Percentiles rank a stretch among this genome's conserved stretches.
Evolutionary conservation across 2,888 invertebrate species (phyloP).

Genomic region (Smittia aterrima): DNA sequence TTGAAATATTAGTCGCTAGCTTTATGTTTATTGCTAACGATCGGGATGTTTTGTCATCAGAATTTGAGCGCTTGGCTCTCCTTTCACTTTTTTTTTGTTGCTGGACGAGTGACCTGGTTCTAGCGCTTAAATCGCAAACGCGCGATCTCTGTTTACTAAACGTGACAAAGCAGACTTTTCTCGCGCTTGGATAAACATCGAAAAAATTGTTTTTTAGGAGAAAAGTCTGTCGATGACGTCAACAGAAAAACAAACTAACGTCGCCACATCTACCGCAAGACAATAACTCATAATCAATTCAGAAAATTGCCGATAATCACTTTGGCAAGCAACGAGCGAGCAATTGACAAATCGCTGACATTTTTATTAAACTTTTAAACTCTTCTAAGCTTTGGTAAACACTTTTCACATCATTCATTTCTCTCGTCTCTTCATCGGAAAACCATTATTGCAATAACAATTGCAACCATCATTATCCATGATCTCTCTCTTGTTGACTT

Average conservation of each 20-base stretch:
- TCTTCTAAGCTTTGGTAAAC: conserved; percentile 7
- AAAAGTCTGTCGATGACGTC: no score
- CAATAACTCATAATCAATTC: no score
- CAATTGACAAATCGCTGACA: conserved; percentile 32
- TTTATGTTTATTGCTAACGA: not conserved
- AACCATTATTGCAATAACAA: conserved; percentile 39
- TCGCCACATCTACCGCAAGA: no score
- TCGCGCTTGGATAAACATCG: no score
- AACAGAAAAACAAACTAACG: no score
- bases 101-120: not conserved
- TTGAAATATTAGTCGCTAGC: conserved; percentile 4
- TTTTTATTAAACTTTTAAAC: conserved; percentile 25
- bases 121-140: not conserved
- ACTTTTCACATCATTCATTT: conserved; percentile 19
- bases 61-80: no score
- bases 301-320: no score
- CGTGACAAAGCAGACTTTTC: not conserved
- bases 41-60: no score
- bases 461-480: conserved; percentile 40
- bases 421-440: conserved; percentile 11
- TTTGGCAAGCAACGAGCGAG: conserved; percentile 33
- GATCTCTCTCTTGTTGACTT: conserved; percentile 17
- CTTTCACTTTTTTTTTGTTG: no score
- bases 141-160: not conserved
- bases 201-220: no score